Conservation (phyloP, 2,113 vertebrate genomes). For the Orcinus orca region DNA sequence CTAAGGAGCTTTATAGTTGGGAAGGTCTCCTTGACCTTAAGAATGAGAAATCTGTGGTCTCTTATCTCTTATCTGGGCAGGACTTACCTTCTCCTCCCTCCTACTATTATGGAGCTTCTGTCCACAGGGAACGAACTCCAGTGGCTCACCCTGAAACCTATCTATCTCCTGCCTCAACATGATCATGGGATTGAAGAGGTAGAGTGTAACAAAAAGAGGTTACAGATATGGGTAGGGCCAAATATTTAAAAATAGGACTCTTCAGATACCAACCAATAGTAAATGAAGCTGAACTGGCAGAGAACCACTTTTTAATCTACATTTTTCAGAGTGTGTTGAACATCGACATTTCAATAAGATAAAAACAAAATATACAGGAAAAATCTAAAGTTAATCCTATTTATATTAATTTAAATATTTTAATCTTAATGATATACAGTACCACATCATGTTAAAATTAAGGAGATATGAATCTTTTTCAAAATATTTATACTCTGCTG, state of each 20-base stretch:
- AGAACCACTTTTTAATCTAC: background rate
- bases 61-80: background rate
- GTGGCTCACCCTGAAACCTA: background rate
- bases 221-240: background rate
- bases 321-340: background rate
- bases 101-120: background rate
- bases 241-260: background rate
- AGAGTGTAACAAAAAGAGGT: background rate
- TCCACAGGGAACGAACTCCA: background rate
- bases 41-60: background rate
- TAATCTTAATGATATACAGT: background rate
- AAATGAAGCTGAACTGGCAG: background rate
- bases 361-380: background rate
- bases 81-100: background rate
- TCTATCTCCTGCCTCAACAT: background rate
- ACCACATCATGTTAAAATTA: background rate
- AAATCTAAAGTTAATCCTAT: background rate
- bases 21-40: background rate
- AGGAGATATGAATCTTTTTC: background rate
- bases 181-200: background rate
- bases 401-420: background rate
- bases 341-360: background rate
- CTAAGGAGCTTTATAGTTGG: background rate
- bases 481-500: background rate
- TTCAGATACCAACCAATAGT: background rate